phyloP scores from a whole-genome alignment of 2,797 vertebrate genomes.

The Myoxocephalus aenaeus region DNA sequence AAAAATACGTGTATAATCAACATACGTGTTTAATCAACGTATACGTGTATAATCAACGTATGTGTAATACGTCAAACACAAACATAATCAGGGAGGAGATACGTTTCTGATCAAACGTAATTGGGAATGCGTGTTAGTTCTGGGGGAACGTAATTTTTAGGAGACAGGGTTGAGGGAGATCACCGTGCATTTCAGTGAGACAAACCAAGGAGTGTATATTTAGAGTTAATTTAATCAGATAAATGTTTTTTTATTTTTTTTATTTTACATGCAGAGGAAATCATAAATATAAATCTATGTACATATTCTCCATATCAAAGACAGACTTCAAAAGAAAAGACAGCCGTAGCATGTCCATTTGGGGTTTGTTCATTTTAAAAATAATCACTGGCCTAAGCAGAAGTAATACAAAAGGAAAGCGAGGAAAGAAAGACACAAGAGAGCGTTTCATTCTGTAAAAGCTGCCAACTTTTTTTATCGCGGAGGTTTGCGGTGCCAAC shows the following conservation, averaged over 20 bases:
- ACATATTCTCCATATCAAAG: constrained; percentile 82
- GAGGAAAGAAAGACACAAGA: constrained; percentile 11
- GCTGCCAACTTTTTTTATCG: neutral
- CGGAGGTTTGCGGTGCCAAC: constrained; percentile 27
- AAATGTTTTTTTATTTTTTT: constrained; percentile 53
- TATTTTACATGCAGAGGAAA: constrained; percentile 53
- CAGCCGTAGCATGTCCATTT: constrained; percentile 64
- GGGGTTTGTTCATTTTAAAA: constrained; percentile 73
- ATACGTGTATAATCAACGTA: too few relatives aligned
- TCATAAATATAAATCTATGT: constrained; percentile 68
- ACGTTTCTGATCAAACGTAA: too few relatives aligned
- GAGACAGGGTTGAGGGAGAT: too few relatives aligned
- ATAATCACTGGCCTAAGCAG: constrained; percentile 67
- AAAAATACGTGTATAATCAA: too few relatives aligned
- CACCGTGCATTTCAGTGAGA: constrained; percentile 31
- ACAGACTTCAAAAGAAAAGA: constrained; percentile 74
- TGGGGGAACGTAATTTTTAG: too few relatives aligned
- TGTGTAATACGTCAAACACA: too few relatives aligned
- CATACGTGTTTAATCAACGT: too few relatives aligned
- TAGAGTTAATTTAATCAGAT: constrained; percentile 80
- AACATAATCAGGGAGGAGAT: too few relatives aligned
- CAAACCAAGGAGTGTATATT: constrained; percentile 70
- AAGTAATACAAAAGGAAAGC: constrained; percentile 55
- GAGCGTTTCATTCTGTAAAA: constrained; percentile 38
- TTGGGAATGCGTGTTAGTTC: too few relatives aligned